Conservation (phyloP, 37 sponge, comb jelly and placozoan genomes). For the Chondrilla cf. caribensis region DNA sequence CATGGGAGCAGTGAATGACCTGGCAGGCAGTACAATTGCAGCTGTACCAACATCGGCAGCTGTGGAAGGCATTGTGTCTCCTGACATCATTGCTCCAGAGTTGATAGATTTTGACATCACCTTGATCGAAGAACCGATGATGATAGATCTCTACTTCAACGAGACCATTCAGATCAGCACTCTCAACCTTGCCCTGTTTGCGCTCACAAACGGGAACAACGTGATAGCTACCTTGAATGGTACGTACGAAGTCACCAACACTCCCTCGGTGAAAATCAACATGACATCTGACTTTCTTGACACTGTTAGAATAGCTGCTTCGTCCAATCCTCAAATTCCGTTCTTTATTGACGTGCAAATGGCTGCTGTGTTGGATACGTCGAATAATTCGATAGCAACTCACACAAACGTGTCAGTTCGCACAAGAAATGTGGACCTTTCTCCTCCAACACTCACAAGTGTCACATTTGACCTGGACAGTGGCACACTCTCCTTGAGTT, state of each 20-base stretch:
- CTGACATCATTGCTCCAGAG: conserved; percentile 60
- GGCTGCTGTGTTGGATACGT: conserved; percentile 49
- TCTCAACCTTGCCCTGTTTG: conserved; percentile 22
- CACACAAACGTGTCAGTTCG: conserved; percentile 6
- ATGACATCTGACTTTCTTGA: conserved; percentile 26
- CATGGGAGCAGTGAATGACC: conserved; percentile 47
- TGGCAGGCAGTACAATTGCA: conserved; percentile 30
- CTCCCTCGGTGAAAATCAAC: conserved; percentile 46
- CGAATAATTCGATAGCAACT: conserved; percentile 25
- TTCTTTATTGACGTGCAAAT: conserved; percentile 24
- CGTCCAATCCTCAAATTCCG: conserved; percentile 33
- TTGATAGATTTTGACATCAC: conserved; percentile 65
- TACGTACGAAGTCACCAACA: conserved; percentile 8
- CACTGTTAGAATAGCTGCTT: conserved; percentile 25
- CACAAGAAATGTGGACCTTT: conserved; percentile 61
- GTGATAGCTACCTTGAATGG: conserved; percentile 5
- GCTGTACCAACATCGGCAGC: conserved; percentile 29
- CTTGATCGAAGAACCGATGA: conserved; percentile 65
- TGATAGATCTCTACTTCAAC: conserved; percentile 63
- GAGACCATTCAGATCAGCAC: conserved; percentile 59
- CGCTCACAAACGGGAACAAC: conserved; percentile 29
- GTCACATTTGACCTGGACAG: conserved; percentile 72
- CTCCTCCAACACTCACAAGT: conserved; percentile 44
- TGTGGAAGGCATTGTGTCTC: conserved; percentile 24
- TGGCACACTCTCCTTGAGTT: conserved; percentile 59